Percentiles rank a stretch among this genome's conserved stretches.
Evolutionary conservation across 2,888 invertebrate genomes (phyloP).

Genomic region (Sicus ferrugineus): DNA sequence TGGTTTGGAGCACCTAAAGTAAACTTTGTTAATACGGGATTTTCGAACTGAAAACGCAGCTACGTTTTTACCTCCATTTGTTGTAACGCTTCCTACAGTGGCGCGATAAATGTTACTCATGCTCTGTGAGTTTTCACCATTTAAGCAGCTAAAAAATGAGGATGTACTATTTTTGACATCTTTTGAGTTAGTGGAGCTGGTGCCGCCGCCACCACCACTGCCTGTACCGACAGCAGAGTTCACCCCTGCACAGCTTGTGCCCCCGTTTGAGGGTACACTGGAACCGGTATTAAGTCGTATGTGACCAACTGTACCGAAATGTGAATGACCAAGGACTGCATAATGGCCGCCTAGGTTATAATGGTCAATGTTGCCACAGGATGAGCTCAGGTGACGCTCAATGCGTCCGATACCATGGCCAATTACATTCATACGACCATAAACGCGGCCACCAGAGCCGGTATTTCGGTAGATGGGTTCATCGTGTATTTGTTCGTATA

Average conservation of each 20-base stretch:
- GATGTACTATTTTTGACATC: conserved; percentile 63
- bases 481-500: conserved; percentile 68
- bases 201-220: conserved; percentile 35
- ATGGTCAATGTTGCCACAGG: conserved; percentile 71
- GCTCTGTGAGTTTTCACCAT: conserved; percentile 64
- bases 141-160: conserved; percentile 64
- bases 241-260: conserved; percentile 26
- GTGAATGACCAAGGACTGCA: conserved; percentile 64
- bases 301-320: conserved; percentile 65
- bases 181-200: conserved; percentile 44
- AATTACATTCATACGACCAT: conserved; percentile 68
- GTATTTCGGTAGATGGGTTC: conserved; percentile 63
- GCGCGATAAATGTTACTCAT: conserved; percentile 64
- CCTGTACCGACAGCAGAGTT: conserved; percentile 35
- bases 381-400: conserved; percentile 71
- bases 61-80: conserved; percentile 1
- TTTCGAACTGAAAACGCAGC: no score
- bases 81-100: conserved; percentile 38
- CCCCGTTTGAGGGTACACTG: neutral
- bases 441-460: conserved; percentile 57
- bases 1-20: conserved; percentile 33
- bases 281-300: conserved; percentile 60
- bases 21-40: neutral
- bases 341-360: conserved; percentile 65
- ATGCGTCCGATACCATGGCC: conserved; percentile 69